A percentile compares a stretch with the other conserved stretches of the same genome.
These are phyloP conservation scores for Botia almorhae DNA, from an alignment of 2,797 vertebrate species.

Conservation along the genomic window DNA sequence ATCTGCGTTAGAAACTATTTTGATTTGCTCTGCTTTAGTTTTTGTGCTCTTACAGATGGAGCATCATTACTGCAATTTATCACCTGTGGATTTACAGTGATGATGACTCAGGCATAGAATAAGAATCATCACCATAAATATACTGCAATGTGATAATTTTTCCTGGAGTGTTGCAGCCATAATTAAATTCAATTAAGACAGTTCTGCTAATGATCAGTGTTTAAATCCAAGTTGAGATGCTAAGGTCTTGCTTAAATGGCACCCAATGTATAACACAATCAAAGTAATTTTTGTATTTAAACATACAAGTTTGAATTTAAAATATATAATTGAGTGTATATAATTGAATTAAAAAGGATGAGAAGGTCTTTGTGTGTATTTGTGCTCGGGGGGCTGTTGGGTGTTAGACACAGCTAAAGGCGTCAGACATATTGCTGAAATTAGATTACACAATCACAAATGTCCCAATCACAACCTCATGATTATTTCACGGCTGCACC, in stretches of 20 bases:
- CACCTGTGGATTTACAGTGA: slow-evolving; percentile 42
- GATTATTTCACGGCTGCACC: slow-evolving; percentile 78
- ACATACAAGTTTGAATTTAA: slow-evolving; percentile 27
- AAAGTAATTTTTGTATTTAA: neutral
- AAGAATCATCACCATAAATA: slow-evolving; percentile 11
- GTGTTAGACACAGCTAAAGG: slow-evolving; percentile 65
- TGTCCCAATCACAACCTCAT: slow-evolving; percentile 78
- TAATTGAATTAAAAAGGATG: neutral
- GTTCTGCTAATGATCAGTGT: neutral
- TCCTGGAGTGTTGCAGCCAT: slow-evolving; percentile 27
- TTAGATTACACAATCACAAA: slow-evolving; percentile 83
- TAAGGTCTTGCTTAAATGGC: neutral
- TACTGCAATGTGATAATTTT: slow-evolving; percentile 33
- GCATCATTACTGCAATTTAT: slow-evolving; percentile 11
- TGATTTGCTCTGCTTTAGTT: slow-evolving; percentile 39
- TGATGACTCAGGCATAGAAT: slow-evolving; percentile 14
- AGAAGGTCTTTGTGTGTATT: slow-evolving; percentile 25
- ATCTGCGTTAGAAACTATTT: slow-evolving; percentile 34
- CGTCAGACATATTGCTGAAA: slow-evolving; percentile 69
- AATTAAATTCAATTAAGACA: slow-evolving; percentile 3
- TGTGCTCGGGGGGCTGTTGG: slow-evolving; percentile 34
- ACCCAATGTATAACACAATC: neutral
- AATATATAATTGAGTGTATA: slow-evolving; percentile 7
- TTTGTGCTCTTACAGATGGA: slow-evolving; percentile 8
- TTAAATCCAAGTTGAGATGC: neutral